Conservation (phyloP, 2,797 vertebrate species). For the Neosilurus hyrtlii region DNA sequence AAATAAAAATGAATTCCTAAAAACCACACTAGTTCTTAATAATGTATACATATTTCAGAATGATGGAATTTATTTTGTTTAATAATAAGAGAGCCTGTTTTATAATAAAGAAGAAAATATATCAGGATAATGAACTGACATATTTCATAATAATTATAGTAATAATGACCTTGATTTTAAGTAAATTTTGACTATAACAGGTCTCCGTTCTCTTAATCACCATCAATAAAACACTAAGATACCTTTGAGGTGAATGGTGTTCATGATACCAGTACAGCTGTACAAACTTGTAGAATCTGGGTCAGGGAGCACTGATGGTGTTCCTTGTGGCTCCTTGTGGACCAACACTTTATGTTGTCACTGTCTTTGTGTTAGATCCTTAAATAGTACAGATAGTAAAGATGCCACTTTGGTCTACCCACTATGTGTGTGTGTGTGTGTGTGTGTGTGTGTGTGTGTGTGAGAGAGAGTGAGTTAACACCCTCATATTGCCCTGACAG, state of each 20-base stretch:
- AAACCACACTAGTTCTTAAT: too few relatives aligned
- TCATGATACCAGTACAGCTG: neutral
- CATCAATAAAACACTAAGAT: neutral
- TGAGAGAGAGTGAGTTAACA: slow-evolving; percentile 34
- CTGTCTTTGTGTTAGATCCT: neutral
- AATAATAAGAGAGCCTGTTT: too few relatives aligned
- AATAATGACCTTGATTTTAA: too few relatives aligned
- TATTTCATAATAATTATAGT: too few relatives aligned
- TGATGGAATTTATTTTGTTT: too few relatives aligned
- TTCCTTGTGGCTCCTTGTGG: neutral
- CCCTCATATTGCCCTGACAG: slow-evolving; percentile 42
- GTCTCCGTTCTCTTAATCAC: neutral
- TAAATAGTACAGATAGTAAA: slow-evolving; percentile 13
- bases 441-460: slow-evolving; percentile 26
- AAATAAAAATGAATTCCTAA: too few relatives aligned
- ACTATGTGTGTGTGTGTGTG: neutral
- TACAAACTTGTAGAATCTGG: neutral
- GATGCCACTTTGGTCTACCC: slow-evolving; percentile 8
- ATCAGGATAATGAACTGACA: too few relatives aligned
- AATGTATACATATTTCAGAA: too few relatives aligned
- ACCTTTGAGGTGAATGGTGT: neutral
- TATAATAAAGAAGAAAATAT: too few relatives aligned
- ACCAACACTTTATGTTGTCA: neutral
- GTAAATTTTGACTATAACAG: too few relatives aligned
- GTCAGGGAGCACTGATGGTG: neutral